A percentile compares a stretch with the other conserved stretches of the same genome.
phyloP scores from a whole-genome alignment of 2,113 vertebrate species.

The Boulengeromyrus knoepffleri region DNA sequence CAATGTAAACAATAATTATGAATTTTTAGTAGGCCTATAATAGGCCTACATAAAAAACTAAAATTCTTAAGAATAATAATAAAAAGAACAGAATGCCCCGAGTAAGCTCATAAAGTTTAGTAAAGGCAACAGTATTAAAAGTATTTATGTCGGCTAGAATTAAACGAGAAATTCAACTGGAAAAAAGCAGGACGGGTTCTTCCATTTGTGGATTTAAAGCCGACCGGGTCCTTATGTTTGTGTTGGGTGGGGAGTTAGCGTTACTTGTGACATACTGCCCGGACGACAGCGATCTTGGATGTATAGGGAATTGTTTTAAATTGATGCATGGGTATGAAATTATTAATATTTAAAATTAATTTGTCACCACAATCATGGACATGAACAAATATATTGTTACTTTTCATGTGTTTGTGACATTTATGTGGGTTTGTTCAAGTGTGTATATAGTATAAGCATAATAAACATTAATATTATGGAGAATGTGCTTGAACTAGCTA shows the following conservation, averaged over 20 bases:
- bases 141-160: neutral
- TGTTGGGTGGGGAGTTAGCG: neutral
- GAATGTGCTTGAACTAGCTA: neutral
- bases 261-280: neutral
- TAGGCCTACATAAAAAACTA: neutral
- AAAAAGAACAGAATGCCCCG: neutral
- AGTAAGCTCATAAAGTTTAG: neutral
- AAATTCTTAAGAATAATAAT: neutral
- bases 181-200: neutral
- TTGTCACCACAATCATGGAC: neutral
- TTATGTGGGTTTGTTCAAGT: neutral
- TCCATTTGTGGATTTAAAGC: neutral
- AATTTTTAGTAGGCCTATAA: neutral
- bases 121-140: neutral
- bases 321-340: neutral
- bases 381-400: neutral
- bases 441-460: neutral
- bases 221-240: neutral
- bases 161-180: neutral
- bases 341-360: neutral
- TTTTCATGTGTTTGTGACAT: neutral
- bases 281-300: neutral
- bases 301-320: neutral
- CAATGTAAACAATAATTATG: neutral
- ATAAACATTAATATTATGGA: neutral